phyloP scores from a whole-genome alignment of 1,140 invertebrate species.

The Leptinotarsa lineolata region DNA sequence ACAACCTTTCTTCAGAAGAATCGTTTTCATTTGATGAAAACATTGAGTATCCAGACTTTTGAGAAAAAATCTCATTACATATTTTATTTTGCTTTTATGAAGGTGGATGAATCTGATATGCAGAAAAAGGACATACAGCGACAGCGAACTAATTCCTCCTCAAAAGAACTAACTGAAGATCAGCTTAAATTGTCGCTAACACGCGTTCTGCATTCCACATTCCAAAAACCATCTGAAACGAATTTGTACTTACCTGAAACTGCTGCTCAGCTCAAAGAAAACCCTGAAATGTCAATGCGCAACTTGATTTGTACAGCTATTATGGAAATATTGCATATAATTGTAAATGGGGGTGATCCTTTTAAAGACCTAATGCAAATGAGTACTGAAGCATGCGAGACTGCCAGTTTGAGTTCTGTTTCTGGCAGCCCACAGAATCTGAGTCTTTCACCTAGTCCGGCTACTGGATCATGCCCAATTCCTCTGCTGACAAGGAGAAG shows the following conservation, averaged over 20 bases:
- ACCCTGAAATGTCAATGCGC: slow-evolving; percentile 58
- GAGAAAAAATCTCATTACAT: no score
- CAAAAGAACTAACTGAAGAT: slow-evolving; percentile 59
- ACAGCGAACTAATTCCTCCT: slow-evolving; percentile 48
- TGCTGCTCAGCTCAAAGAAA: slow-evolving; percentile 59
- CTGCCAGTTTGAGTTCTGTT: slow-evolving; percentile 51
- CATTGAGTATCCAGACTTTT: no score
- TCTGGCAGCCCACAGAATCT: slow-evolving; percentile 46
- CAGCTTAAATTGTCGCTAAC: slow-evolving; percentile 66
- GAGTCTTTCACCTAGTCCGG: slow-evolving; percentile 56
- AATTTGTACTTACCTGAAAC: slow-evolving; percentile 68
- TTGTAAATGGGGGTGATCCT: slow-evolving; percentile 65
- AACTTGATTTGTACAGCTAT: slow-evolving; percentile 66
- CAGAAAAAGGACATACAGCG: slow-evolving; percentile 46
- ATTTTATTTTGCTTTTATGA: background rate
- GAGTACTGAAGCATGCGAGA: slow-evolving; percentile 59
- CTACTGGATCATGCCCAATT: slow-evolving; percentile 47
- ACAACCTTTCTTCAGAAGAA: no score
- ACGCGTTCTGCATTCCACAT: slow-evolving; percentile 68
- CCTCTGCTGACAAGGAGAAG: slow-evolving; percentile 51
- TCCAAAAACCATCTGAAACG: slow-evolving; percentile 64
- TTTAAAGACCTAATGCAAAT: slow-evolving; percentile 60
- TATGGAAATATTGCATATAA: slow-evolving; percentile 70
- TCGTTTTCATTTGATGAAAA: no score
- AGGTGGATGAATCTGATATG: slow-evolving; percentile 54